Evolutionary conservation across 2,113 vertebrate genomes (phyloP).

Genomic region (Mixornis gularis): DNA sequence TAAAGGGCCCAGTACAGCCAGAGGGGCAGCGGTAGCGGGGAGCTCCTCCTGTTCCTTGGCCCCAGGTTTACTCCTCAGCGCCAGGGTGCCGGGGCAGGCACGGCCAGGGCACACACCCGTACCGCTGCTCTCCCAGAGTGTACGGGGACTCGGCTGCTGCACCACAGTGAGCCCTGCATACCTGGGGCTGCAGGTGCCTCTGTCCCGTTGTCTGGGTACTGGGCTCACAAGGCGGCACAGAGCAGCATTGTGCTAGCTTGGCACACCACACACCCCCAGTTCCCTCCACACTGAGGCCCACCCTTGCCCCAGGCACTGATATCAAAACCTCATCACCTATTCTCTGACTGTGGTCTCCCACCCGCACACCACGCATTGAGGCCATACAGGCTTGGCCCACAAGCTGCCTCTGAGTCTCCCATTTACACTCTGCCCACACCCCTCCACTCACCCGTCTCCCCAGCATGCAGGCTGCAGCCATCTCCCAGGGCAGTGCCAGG

Average conservation of each 20-base stretch:
- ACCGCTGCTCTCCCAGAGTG: background rate
- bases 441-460: background rate
- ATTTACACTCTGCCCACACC: background rate
- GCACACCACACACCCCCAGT: fast-evolving
- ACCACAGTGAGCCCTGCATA: fast-evolving
- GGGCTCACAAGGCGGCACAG: background rate
- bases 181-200: background rate
- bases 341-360: background rate
- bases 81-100: fast-evolving
- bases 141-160: background rate
- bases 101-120: background rate
- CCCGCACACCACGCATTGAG: background rate
- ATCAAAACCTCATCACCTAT: too few species aligned
- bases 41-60: background rate
- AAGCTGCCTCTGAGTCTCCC: background rate
- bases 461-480: background rate
- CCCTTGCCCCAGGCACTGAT: too few species aligned
- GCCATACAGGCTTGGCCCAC: background rate
- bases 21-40: background rate
- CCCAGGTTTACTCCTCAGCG: background rate
- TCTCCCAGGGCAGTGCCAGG: background rate
- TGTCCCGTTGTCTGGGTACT: fast-evolving
- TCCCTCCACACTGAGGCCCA: background rate
- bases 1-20: fast-evolving
- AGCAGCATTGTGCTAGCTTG: background rate